phyloP scores from a whole-genome alignment of 1,140 invertebrate genomes.

The Sitobion miscanthi region DNA sequence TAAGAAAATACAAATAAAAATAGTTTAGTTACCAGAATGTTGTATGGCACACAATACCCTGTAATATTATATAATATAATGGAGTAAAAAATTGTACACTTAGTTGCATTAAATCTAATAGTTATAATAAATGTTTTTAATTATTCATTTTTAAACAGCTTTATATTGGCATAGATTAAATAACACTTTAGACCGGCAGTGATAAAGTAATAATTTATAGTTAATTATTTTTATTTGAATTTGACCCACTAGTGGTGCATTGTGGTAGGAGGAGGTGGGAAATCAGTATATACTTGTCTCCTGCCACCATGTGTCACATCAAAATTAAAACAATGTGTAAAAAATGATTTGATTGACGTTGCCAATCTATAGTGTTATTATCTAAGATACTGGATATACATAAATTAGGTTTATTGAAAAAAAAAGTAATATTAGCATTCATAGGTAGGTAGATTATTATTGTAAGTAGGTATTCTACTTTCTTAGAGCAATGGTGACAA shows the following conservation, averaged over 20 bases:
- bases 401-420: not conserved
- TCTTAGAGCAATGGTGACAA: not conserved
- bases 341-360: no score
- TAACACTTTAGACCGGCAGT: no score
- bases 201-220: no score
- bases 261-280: no score
- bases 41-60: slow-evolving; percentile 18
- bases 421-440: not conserved
- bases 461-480: not conserved
- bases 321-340: no score
- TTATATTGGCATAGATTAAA: no score
- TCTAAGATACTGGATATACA: not conserved
- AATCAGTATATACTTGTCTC: no score
- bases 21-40: not conserved
- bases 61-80: not conserved
- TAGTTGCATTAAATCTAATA: not conserved
- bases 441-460: not conserved
- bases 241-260: no score
- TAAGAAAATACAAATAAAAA: not conserved
- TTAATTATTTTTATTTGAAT: no score
- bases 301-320: no score
- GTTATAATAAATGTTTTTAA: not conserved
- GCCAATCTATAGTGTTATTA: no score
- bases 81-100: not conserved
- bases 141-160: not conserved